Base-by-base conservation (phyloP, 2,797 vertebrate genomes). In the Rhincodon typus region DNA sequence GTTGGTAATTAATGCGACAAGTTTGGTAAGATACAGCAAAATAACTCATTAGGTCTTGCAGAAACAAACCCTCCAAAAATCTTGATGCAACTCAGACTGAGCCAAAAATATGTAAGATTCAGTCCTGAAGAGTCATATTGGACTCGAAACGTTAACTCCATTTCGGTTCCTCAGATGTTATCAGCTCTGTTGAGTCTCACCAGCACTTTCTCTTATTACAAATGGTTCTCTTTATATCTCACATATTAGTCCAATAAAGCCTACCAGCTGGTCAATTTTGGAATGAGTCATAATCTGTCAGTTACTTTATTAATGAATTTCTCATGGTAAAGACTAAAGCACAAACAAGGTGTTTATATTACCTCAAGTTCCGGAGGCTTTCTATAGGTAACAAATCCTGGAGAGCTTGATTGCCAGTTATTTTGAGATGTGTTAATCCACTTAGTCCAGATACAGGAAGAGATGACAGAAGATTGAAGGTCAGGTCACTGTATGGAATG, bases 351-450 rank as follows among this genome's bases (percentile, higher is more conserved):
- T 6, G 19, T n/a, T 17, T 38, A 91, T 91, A 97, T 98, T 97
- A 98, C 98, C 98, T 98, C 97, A 98, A 98, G 96, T 98, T 98
- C 96, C 98, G 99, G 97, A 99, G 98, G 96, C 98, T 98, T 97
- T 99, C 98, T 96, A 98, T 97, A 96, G 98, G 97, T 96, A 99
- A 98, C 95, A 99, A 97, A 97, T 98, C 98, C 97, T 98, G 98
- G 96, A 99, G 98, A 96, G 97, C 97, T 96, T 96, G 96, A 97
- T 99, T 99, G 98, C 99, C 99, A 96, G 98, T 98, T 98, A 99
- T 97, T 97, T 99, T 98, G 97, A 99, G 98, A 97, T 99, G 98
- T 97, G 98, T 99, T 97, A 99, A 97, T 97, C 98, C 98, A 97
- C 98, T 98, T 96, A 99, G 98, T 95, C 98, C 98, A 96, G 96